Base-by-base conservation (phyloP, 2,113 vertebrate genomes). In the Rhabdomys dilectus region DNA sequence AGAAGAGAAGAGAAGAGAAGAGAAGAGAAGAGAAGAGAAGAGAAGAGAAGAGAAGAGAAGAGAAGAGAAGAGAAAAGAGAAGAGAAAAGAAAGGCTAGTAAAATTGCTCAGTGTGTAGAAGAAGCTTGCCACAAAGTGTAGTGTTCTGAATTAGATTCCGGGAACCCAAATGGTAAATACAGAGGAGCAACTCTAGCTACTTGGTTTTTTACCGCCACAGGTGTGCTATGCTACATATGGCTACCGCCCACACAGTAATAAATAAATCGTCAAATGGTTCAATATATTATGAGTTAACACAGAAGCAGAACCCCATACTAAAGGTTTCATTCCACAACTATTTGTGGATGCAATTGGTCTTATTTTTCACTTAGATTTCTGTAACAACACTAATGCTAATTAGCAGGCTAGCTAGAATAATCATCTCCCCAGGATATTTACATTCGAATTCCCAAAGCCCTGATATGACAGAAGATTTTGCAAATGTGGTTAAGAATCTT, bases 11-110 rank as follows among this genome's bases (percentile, higher is more conserved):
- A n/a, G n/a, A n/a, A n/a, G n/a, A n/a, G n/a, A n/a, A n/a, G n/a
- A n/a, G n/a, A n/a, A n/a, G n/a, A n/a, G n/a, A n/a, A n/a, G n/a
- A n/a, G n/a, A n/a, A n/a, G n/a, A n/a, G 13, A 15, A 16, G 56
- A 4, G 56, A 5, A 17, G 4, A 17, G 1, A 17, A 26, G 24
- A 45, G 45, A 76, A 22, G 2, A 16, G n/a, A 34, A n/a, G 17
- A 19, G 31, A n/a, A 4, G 19, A n/a, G 19, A 48, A 26, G 58
- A 15, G 19, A 4, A 77, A 7, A 16, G 5, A 45, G 45, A 48
- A 4, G 6, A 7, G 9, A 8, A 8, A 51, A 51, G 10, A 6
- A 1, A 8, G 13, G 2, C 7, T 42, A 4, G 4, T 0, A 42
- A 64, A 62, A 19, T 64, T 7, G 3, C 39, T 64, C 7, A 10